Conservation (phyloP, 2,888 invertebrate genomes). For the Drosophila gaucha region DNA sequence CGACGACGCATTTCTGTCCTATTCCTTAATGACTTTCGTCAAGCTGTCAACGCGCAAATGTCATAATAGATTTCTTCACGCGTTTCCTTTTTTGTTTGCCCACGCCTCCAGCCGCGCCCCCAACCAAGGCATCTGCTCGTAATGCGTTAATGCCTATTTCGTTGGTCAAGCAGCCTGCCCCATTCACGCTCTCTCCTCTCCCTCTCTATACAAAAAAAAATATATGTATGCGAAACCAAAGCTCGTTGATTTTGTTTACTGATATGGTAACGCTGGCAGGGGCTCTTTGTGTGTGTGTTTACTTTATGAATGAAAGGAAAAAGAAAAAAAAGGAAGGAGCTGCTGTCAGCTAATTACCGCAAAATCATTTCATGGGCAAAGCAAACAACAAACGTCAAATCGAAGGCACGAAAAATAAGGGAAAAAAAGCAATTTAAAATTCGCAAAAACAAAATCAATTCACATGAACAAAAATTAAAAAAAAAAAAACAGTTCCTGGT, state of each 20-base stretch:
- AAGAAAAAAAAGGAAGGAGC: background rate
- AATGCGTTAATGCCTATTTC: slow-evolving; percentile 37
- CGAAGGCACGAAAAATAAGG: background rate
- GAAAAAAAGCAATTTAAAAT: slow-evolving; percentile 1
- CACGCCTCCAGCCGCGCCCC: background rate
- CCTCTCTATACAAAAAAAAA: background rate
- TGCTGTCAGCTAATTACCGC: slow-evolving; percentile 55
- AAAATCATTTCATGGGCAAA: slow-evolving; percentile 38
- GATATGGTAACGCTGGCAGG: slow-evolving; percentile 43
- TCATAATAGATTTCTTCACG: slow-evolving; percentile 77
- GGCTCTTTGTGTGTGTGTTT: slow-evolving; percentile 15
- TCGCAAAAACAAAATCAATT: no score
- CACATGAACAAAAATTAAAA: no score
- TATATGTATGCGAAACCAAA: slow-evolving; percentile 21
- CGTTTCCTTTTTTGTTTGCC: slow-evolving; percentile 54
- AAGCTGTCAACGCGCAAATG: slow-evolving; percentile 74
- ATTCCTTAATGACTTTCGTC: slow-evolving; percentile 77
- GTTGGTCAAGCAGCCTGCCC: slow-evolving; percentile 8
- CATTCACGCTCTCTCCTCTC: background rate
- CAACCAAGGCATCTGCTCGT: background rate
- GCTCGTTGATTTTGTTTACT: slow-evolving; percentile 63
- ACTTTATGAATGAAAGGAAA: background rate
- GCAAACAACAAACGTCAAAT: slow-evolving; percentile 5
- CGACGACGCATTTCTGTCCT: slow-evolving; percentile 36
- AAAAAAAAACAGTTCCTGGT: no score